Evolutionary conservation across 2,888 invertebrate genomes (phyloP).

Genomic region (Dysmachus trigonus): DNA sequence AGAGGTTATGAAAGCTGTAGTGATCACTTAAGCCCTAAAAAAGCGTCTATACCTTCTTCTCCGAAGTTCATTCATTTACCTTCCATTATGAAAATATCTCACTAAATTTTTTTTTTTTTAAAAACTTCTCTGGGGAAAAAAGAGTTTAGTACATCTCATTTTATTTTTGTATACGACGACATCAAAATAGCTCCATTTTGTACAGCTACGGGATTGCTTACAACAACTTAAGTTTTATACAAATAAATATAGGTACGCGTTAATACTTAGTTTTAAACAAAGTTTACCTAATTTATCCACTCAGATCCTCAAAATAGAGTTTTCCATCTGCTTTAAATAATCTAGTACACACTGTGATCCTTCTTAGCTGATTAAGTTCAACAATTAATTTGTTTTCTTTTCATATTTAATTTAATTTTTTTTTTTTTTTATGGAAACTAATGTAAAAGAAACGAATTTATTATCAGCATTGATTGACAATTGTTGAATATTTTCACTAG

Average conservation of each 20-base stretch:
- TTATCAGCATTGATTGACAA: conserved; percentile 40
- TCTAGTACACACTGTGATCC: background rate
- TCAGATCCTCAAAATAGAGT: background rate
- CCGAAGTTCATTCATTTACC: background rate
- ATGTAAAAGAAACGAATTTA: background rate
- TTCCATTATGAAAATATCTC: conserved; percentile 23
- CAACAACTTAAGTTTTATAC: conserved; percentile 10
- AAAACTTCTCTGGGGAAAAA: background rate
- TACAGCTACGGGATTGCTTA: conserved; percentile 17
- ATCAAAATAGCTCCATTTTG: conserved; percentile 19
- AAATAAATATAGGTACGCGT: background rate
- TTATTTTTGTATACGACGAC: conserved; percentile 7
- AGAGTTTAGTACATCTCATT: background rate
- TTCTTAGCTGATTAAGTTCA: background rate
- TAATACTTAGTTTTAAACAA: background rate
- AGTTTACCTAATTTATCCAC: background rate
- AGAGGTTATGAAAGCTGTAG: background rate
- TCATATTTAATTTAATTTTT: too few species aligned
- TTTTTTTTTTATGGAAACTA: background rate
- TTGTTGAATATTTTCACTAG: conserved; percentile 18
- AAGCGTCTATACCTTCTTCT: background rate
- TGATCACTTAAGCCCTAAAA: conserved; percentile 20
- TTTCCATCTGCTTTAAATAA: background rate
- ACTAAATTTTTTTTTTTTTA: too few species aligned
- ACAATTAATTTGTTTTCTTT: background rate